phyloP scores from a whole-genome alignment of 2,888 invertebrate species.

The Diplazon laetatorius region DNA sequence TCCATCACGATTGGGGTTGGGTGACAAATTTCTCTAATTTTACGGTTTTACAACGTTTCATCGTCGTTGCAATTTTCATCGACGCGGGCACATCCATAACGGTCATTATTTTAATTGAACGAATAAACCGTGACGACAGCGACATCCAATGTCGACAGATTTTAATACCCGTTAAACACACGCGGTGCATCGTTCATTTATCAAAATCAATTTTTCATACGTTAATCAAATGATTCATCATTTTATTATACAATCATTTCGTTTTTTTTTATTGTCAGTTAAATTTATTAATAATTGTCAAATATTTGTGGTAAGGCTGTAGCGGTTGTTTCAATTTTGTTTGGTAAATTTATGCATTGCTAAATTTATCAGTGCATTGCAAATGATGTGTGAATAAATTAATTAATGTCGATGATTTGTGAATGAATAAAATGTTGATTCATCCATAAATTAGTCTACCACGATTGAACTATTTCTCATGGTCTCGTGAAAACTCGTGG shows the following conservation, averaged over 20 bases:
- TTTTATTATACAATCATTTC: no score
- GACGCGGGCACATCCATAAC: not conserved
- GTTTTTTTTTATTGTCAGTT: no score
- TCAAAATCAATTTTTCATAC: no score
- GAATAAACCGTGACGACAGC: not conserved
- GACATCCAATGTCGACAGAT: not conserved
- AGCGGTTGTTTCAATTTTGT: not conserved
- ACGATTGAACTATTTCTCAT: no score
- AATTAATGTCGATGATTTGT: no score
- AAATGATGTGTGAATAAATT: no score
- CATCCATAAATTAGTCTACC: no score
- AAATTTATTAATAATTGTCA: no score
- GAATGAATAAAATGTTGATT: no score
- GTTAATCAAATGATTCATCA: no score
- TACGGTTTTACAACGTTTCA: not conserved
- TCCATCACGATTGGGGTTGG: not conserved
- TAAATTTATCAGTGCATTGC: not conserved
- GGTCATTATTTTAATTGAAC: conserved; percentile 45
- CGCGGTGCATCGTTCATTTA: not conserved
- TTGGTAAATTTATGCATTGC: not conserved
- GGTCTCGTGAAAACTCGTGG: no score
- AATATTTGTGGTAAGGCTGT: no score
- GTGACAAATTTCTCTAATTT: conserved; percentile 32
- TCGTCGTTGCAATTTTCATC: conserved; percentile 23
- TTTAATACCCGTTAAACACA: not conserved